Base-by-base conservation (phyloP, 2,113 vertebrate species). In the Cettia cetti region DNA sequence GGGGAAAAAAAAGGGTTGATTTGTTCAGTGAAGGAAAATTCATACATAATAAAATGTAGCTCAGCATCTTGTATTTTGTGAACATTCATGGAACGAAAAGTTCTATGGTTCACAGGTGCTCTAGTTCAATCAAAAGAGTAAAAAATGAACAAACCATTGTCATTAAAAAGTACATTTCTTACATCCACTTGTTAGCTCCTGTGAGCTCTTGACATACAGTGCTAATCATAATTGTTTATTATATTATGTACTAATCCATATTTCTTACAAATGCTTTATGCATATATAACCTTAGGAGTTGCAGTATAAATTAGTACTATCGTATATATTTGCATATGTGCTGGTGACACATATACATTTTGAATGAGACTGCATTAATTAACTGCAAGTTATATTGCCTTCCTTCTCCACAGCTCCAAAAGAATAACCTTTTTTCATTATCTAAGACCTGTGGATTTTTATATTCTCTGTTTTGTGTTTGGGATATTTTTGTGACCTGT, bases 401-500 rank as follows among this genome's bases (percentile, higher is more conserved):
- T 66, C 35, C 33, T 92, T 71, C 45, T 91, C 19, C 42, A 56
- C 15, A 88, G 53, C n/a, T 91, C 31, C 39, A 70, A 77, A 92
- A 79, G 28, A 88, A 42, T 30, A 87, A 69, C 15, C 9, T 33
- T 69, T 86, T 72, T 70, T 61, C 20, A 13, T 86, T 93, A 50
- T 45, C 63, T 80, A 70, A 93, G 42, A 59, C 57, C n/a, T 94
- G 39, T 90, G 49, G 11, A 33, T 9, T 49, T 45, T 94, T 91
- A 47, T 82, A 30, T 82, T 72, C 5, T 63, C 37, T 68, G 12
- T 23, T 81, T 91, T 17, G 0, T 19, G 15, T 54, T 63, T 70
- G 75, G 42, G 49, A 22, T 23, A 72, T 81, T 82, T 89, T 94
- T 95, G 79, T 98, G 91, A 98, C 50, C 21, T 7, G 1, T 89